Evolutionary conservation across 2,113 vertebrate species (phyloP), one percentile per base, ranked within the genome.

Genomic region (Pteruthius melanotis): DNA sequence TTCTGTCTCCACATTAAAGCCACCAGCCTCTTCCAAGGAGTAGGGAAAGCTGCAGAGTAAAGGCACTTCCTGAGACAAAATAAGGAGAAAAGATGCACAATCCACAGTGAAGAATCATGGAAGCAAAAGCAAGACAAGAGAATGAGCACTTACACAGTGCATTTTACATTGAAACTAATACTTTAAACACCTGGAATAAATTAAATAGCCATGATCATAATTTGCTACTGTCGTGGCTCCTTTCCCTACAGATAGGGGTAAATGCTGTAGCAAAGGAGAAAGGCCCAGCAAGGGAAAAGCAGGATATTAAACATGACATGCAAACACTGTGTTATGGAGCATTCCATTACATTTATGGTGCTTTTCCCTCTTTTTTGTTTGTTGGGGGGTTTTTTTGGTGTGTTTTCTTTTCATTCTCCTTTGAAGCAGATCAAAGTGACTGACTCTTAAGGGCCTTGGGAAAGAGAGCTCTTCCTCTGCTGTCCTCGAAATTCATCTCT

Each of bases 321-420:
- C 61, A 74, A 65, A 61, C 4, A 42, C 0, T 3, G 5, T 19
- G 2, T 31, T 85, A n/a, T 2, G 9, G 69, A 79, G 13, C 14
- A 66, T 35, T 77, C 53, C 18, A 33, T 21, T 16, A 54, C 10
- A 44, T 54, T 85, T 31, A 47, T 8, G 7, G 15, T 21, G 13
- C 4, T 54, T 66, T 45, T 10, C n/a, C 21, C 10, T 31, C 13
- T 40, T 50, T 30, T 49, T 37, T 31, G 5, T 31, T 52, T 14
- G 31, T 24, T 44, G 26, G 15, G 26, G 15, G 5, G 3, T 0
- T 5, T 35, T 69, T 69, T 37, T 28, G 8, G 5, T 24, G 39
- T 24, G 31, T 26, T 42, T 68, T 28, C 27, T 30, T 47, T 49
- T 21, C 31, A 26, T 28, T 45, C 35, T 71, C 8, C 54, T 78